Evolutionary conservation across 2,113 vertebrate species (phyloP).

Genomic region (Aepyceros melampus): DNA sequence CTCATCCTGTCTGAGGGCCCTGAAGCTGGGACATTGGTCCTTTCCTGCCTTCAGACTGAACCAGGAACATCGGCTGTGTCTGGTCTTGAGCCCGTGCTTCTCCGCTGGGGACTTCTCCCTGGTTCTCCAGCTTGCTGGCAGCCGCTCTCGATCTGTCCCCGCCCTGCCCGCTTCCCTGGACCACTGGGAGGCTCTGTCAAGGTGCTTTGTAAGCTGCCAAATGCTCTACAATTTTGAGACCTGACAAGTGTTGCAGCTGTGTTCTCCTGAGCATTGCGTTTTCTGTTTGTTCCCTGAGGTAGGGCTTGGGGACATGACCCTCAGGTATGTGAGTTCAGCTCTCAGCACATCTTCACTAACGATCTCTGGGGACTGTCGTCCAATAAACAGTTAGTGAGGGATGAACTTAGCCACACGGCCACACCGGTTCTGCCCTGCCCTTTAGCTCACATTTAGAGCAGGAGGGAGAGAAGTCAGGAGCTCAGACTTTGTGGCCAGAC

Average conservation of each 20-base stretch:
- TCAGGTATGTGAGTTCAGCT: neutral
- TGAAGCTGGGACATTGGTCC: neutral
- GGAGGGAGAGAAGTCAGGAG: neutral
- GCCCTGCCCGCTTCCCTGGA: neutral
- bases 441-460: neutral
- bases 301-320: neutral
- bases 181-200: neutral
- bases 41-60: neutral
- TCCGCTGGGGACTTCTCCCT: neutral
- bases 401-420: neutral
- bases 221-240: neutral
- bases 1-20: neutral
- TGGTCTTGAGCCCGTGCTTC: neutral
- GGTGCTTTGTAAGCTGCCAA: neutral
- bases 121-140: neutral
- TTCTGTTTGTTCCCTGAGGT: neutral
- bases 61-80: neutral
- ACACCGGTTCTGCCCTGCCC: neutral
- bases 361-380: neutral
- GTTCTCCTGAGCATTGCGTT: neutral
- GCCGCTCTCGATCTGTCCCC: neutral
- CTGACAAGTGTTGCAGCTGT: neutral
- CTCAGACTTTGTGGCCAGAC: neutral
- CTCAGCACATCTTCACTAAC: too few species aligned
- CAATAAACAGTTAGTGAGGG: neutral